Conservation (phyloP, 2,113 vertebrate genomes). For the Istiophorus platypterus region DNA sequence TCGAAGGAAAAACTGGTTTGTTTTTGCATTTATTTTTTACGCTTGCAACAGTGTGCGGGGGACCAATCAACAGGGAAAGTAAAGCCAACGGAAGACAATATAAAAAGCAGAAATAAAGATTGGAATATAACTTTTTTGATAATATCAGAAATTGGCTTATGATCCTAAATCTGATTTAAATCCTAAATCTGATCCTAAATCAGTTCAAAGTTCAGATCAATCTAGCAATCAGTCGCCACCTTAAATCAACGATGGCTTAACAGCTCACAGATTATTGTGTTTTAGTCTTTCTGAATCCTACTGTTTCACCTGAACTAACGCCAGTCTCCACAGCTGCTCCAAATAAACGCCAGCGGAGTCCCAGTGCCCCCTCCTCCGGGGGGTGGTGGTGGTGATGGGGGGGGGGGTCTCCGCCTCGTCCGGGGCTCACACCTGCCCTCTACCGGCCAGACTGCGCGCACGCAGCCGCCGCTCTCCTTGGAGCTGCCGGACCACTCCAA, state of each 20-base stretch:
- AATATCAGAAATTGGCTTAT: background rate
- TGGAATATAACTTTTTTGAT: background rate
- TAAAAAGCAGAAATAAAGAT: background rate
- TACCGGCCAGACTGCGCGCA: conserved; percentile 65
- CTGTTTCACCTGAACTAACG: background rate
- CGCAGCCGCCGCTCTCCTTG: conserved; percentile 57
- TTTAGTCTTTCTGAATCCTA: background rate
- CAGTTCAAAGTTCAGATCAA: too few relatives aligned
- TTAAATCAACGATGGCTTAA: background rate
- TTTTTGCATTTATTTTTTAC: too few relatives aligned
- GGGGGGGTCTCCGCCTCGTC: too few relatives aligned
- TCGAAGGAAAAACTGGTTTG: too few relatives aligned
- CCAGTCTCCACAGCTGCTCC: conserved; percentile 34
- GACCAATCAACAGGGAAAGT: too few relatives aligned
- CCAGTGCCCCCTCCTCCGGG: too few relatives aligned
- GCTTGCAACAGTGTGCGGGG: background rate
- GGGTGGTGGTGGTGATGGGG: too few relatives aligned
- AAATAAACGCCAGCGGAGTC: conserved; percentile 22
- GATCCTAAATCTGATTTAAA: too few relatives aligned
- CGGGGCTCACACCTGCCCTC: conserved; percentile 75
- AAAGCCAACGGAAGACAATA: too few relatives aligned
- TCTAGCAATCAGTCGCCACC: too few relatives aligned
- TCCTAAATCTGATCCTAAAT: too few relatives aligned
- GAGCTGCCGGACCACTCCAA: conserved; percentile 71
- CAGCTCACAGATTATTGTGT: conserved; percentile 1